A percentile compares a stretch with the other conserved stretches of the same genome.
phyloP scores from a whole-genome alignment of 2,113 vertebrate genomes.

The Tiliqua scincoides region DNA sequence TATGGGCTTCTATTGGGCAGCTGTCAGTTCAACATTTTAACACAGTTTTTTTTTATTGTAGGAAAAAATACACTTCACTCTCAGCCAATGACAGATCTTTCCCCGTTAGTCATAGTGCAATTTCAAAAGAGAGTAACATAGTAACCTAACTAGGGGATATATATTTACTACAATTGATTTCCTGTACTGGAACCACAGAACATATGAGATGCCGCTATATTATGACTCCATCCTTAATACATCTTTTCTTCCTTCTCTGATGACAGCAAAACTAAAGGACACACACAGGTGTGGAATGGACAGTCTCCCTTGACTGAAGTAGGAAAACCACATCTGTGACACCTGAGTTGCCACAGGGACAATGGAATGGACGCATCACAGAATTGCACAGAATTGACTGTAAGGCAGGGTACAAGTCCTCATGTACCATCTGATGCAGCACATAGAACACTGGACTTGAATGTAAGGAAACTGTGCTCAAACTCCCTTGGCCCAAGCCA shows the following conservation, averaged over 20 bases:
- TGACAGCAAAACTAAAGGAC: neutral
- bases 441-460: neutral
- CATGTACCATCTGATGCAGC: neutral
- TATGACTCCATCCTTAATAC: neutral
- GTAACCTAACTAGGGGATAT: neutral
- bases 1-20: neutral
- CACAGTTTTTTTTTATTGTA: neutral
- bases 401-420: neutral
- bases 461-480: neutral
- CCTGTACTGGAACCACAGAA: neutral
- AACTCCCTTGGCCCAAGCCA: neutral
- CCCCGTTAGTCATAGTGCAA: constrained; percentile 6
- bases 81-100: neutral
- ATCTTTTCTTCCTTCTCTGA: neutral
- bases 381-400: neutral
- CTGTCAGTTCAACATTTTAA: constrained; percentile 35
- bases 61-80: constrained; percentile 25
- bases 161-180: neutral
- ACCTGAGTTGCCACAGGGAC: neutral
- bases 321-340: neutral
- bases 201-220: neutral
- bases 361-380: neutral
- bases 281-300: neutral
- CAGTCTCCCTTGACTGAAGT: neutral
- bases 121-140: neutral